A percentile compares a stretch with the other conserved stretches of the same genome.
These are phyloP conservation scores for Amaurobius ferox DNA, from an alignment of 2,888 invertebrate species.

Conservation along the genomic window DNA sequence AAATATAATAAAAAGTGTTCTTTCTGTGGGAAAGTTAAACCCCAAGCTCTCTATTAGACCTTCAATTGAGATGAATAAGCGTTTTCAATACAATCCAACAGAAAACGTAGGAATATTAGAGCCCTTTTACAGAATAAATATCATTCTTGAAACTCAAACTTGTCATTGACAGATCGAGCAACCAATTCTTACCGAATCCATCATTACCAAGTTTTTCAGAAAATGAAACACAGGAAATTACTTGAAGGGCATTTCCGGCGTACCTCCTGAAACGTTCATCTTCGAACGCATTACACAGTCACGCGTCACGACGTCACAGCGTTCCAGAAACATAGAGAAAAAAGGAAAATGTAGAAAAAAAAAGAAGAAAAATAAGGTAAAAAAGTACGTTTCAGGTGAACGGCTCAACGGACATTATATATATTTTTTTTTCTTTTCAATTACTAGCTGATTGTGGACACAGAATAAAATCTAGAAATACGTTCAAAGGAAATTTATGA, in stretches of 20 bases:
- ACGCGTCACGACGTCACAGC: conserved; percentile 16
- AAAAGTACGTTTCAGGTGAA: background rate
- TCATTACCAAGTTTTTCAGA: background rate
- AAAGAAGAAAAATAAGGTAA: background rate
- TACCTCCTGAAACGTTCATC: conserved; percentile 1
- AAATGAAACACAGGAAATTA: conserved; percentile 14
- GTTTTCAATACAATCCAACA: too few species aligned
- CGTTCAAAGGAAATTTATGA: background rate
- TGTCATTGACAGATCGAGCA: background rate
- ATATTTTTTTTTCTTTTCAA: background rate
- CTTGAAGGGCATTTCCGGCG: conserved; percentile 24
- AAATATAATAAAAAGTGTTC: too few species aligned
- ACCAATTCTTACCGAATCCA: background rate
- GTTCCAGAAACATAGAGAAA: background rate
- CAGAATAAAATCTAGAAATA: background rate
- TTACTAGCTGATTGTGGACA: background rate
- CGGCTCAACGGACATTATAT: background rate
- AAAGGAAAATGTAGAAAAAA: conserved; percentile 1
- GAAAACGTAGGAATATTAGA: too few species aligned
- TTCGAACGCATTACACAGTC: conserved; percentile 23
- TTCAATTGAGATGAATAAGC: too few species aligned
- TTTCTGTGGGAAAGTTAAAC: too few species aligned
- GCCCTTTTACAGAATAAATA: too few species aligned
- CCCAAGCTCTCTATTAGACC: too few species aligned
- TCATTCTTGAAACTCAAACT: too few species aligned